Evolutionary conservation across 2,888 invertebrate genomes (phyloP).

Genomic region (Gonocerus acuteangulatus): DNA sequence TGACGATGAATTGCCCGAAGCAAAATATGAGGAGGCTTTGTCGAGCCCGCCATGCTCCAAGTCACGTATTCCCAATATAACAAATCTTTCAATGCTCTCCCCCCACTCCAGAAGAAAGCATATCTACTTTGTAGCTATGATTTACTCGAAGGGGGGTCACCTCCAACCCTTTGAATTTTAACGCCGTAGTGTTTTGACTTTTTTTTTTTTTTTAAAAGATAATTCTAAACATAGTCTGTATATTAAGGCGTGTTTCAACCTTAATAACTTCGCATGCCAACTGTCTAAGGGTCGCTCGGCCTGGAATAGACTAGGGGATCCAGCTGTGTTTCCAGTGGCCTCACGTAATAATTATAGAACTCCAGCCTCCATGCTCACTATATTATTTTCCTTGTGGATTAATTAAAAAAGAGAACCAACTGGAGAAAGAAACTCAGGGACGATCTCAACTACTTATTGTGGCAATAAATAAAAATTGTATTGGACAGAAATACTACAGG

Average conservation of each 20-base stretch:
- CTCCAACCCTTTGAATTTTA: not conserved
- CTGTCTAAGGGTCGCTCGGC: too few relatives aligned
- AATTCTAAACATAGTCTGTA: not conserved
- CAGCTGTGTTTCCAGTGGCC: too few relatives aligned
- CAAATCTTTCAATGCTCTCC: conserved; percentile 13
- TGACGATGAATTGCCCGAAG: conserved; percentile 14
- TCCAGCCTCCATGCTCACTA: too few relatives aligned
- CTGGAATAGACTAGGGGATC: too few relatives aligned
- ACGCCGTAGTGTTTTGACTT: not conserved
- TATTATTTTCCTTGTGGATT: too few relatives aligned
- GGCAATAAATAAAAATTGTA: too few relatives aligned
- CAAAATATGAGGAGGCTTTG: conserved; percentile 16
- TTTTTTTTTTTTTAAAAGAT: not conserved
- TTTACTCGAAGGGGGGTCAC: conserved; percentile 12
- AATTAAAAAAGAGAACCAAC: too few relatives aligned
- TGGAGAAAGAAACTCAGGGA: too few relatives aligned
- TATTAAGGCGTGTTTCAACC: not conserved
- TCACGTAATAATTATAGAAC: too few relatives aligned
- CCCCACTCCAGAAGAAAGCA: not conserved
- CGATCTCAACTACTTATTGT: too few relatives aligned
- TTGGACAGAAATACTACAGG: too few relatives aligned
- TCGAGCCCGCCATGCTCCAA: conserved; percentile 8
- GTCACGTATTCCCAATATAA: conserved; percentile 22
- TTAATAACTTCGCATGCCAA: too few relatives aligned
- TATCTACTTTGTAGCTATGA: conserved; percentile 17